Conservation (phyloP, 2,888 invertebrate genomes). For the Callimorpha dominula region DNA sequence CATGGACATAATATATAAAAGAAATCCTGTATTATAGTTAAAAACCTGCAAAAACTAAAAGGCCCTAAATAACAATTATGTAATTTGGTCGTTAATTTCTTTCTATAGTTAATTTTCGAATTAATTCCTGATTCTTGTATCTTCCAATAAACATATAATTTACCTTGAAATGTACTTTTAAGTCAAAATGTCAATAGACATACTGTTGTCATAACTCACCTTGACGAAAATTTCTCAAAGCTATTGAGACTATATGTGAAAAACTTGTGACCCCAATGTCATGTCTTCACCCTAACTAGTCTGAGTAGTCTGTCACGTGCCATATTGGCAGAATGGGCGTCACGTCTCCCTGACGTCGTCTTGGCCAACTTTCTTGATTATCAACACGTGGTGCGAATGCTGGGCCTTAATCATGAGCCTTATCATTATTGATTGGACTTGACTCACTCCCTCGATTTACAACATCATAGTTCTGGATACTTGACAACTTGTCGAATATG, state of each 20-base stretch:
- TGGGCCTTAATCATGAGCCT: slow-evolving; percentile 62
- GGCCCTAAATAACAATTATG: too few species aligned
- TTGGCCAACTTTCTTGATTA: slow-evolving; percentile 81
- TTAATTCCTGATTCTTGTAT: too few species aligned
- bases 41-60: too few species aligned
- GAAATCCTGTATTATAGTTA: too few species aligned
- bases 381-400: slow-evolving; percentile 78
- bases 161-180: too few species aligned
- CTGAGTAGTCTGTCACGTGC: slow-evolving; percentile 65
- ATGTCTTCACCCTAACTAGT: slow-evolving; percentile 35
- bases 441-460: slow-evolving; percentile 29
- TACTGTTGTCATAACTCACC: too few species aligned
- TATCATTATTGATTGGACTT: slow-evolving; percentile 52
- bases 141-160: too few species aligned
- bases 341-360: slow-evolving; percentile 74
- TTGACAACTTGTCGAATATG: slow-evolving; percentile 14
- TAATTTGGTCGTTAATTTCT: too few species aligned
- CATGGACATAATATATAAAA: too few species aligned
- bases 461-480: slow-evolving; percentile 27
- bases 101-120: too few species aligned
- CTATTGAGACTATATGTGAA: slow-evolving; percentile 21
- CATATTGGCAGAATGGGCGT: slow-evolving; percentile 74
- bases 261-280: slow-evolving; percentile 11
- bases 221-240: background rate
- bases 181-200: too few species aligned